Percentiles rank a stretch among this genome's conserved stretches.
These are phyloP conservation scores for Rhadina sibilatrix DNA, from an alignment of 2,113 vertebrate genomes.

Conservation along the genomic window DNA sequence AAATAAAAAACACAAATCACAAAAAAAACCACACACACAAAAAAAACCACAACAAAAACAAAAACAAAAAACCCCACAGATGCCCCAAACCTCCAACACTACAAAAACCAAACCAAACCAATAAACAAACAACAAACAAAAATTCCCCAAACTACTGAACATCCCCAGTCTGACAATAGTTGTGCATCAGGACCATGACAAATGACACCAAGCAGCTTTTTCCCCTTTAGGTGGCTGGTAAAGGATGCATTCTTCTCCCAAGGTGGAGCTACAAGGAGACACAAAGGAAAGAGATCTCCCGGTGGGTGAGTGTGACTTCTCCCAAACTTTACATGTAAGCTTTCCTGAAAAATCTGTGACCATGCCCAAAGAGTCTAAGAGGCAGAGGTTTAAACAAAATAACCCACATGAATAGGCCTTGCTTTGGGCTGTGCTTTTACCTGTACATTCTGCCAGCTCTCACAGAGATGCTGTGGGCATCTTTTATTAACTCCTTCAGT, in stretches of 20 bases:
- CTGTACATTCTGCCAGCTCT: not conserved
- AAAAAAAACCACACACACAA: no score
- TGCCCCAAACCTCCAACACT: not conserved
- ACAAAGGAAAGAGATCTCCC: not conserved
- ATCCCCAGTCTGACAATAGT: accelerated
- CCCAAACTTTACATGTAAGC: not conserved
- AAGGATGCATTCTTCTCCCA: not conserved
- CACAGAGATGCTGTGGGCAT: not conserved
- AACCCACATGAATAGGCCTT: not conserved
- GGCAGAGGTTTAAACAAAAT: not conserved
- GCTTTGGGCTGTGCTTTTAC: not conserved
- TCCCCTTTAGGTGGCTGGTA: not conserved
- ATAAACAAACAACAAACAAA: no score
- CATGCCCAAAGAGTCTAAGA: not conserved
- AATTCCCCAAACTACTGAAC: not conserved
- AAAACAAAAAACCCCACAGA: no score
- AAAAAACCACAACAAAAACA: no score
- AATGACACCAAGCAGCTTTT: not conserved
- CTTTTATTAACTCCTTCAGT: not conserved
- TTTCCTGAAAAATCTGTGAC: not conserved
- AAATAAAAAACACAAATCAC: no score
- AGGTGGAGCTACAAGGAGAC: not conserved
- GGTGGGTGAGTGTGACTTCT: not conserved
- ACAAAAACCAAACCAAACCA: not conserved
- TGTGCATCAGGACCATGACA: not conserved